These are phyloP conservation scores for Rapana venosa DNA, from an alignment of 2,888 invertebrate genomes.

Conservation along the genomic window DNA sequence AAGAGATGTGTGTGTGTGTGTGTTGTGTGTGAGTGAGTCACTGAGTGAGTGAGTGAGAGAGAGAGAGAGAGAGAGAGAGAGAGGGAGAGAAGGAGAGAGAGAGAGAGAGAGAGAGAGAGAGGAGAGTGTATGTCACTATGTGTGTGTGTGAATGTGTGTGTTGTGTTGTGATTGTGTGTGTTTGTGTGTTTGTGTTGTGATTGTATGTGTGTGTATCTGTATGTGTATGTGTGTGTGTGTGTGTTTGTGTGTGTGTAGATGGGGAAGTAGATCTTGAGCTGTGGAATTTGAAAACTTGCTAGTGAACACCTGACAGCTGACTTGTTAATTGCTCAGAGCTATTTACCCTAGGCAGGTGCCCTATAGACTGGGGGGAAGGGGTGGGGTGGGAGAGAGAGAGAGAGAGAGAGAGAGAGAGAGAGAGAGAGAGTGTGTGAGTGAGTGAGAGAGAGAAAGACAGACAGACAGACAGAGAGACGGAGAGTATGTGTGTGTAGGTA, in stretches of 20 bases:
- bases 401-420: constrained; percentile 21
- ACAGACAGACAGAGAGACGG: not conserved
- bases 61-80: not conserved
- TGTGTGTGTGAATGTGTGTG: not conserved
- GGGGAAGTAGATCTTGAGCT: too few relatives aligned
- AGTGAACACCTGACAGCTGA: not conserved
- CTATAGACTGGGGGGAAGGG: not conserved
- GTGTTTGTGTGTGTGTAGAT: not conserved
- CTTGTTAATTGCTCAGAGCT: not conserved
- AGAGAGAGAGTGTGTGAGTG: not conserved
- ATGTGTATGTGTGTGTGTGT: not conserved
- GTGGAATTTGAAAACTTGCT: not conserved
- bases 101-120: too few relatives aligned
- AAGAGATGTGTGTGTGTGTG: not conserved
- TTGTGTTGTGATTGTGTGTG: not conserved
- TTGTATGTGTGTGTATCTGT: too few relatives aligned
- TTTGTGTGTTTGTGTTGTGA: too few relatives aligned
- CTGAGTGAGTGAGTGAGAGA: not conserved
- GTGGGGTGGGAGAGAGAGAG: not conserved
- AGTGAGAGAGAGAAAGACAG: not conserved
- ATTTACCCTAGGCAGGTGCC: not conserved
- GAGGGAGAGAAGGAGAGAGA: not conserved
- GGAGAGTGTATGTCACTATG: too few relatives aligned
- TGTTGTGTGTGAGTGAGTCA: not conserved
- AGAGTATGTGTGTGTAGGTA: not conserved